phyloP scores from a whole-genome alignment of 2,888 invertebrate species.

The Neuroscelio doddi region DNA sequence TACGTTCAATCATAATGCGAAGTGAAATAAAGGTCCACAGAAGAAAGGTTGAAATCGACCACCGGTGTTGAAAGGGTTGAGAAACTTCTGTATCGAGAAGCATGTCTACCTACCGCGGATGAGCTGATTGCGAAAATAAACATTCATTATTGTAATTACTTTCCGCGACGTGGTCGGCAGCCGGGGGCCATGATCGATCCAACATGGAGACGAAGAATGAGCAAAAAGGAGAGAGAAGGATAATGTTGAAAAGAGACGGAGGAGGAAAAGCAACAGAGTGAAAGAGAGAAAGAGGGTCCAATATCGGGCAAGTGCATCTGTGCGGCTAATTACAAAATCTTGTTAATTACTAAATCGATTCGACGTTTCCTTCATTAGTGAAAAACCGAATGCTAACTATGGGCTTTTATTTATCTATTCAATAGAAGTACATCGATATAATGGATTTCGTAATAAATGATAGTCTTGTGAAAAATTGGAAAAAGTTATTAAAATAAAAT shows the following conservation, averaged over 20 bases:
- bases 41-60: conserved; percentile 42
- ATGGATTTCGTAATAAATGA: too few relatives aligned
- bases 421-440: too few relatives aligned
- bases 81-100: conserved; percentile 51
- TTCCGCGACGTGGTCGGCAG: conserved; percentile 61
- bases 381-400: conserved; percentile 39
- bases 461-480: too few relatives aligned
- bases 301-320: conserved; percentile 2
- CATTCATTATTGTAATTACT: conserved; percentile 70
- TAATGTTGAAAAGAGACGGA: conserved; percentile 16
- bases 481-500: too few relatives aligned
- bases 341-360: conserved; percentile 63
- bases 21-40: conserved; percentile 20
- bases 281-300: conserved; percentile 38
- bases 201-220: conserved; percentile 11
- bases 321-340: conserved; percentile 5
- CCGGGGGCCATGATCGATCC: conserved; percentile 53
- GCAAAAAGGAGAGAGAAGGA: conserved; percentile 28
- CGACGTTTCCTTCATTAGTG: conserved; percentile 65
- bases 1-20: conserved; percentile 19
- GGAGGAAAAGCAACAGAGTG: conserved; percentile 32
- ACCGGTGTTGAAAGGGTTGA: conserved; percentile 57
- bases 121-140: conserved; percentile 69
- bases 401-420: not conserved
- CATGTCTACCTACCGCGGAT: conserved; percentile 65